Evolutionary conservation across 2,888 invertebrate genomes (phyloP).

Genomic region (Tenodera sinensis): DNA sequence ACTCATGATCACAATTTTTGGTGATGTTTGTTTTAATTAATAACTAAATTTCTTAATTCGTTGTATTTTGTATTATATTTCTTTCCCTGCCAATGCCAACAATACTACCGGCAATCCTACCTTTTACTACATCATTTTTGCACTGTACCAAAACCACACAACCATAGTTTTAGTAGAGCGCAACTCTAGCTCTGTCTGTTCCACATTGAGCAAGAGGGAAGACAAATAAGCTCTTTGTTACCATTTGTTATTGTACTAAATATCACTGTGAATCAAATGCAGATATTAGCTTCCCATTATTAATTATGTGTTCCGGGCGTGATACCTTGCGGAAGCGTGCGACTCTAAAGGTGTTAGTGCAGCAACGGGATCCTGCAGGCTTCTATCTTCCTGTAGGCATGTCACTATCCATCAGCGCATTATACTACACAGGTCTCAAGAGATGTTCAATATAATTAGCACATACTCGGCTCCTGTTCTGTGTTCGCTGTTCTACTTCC

Average conservation of each 20-base stretch:
- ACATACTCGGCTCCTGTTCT: neutral
- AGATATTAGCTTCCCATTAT: neutral
- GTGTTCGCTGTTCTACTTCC: neutral
- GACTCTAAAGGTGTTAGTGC: neutral
- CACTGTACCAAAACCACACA: too few relatives aligned
- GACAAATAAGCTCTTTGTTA: too few relatives aligned
- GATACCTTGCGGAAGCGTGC: neutral
- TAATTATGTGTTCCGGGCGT: neutral
- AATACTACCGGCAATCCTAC: too few relatives aligned
- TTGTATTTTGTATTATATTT: too few relatives aligned
- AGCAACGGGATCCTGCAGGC: neutral
- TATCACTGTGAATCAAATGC: neutral
- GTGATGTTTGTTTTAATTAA: too few relatives aligned
- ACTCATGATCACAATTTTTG: too few relatives aligned
- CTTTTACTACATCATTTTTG: too few relatives aligned
- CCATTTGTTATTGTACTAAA: neutral
- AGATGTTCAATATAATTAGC: neutral
- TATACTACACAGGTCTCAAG: neutral
- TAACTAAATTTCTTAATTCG: too few relatives aligned
- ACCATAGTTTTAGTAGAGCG: too few relatives aligned
- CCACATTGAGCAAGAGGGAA: too few relatives aligned
- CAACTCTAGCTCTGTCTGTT: too few relatives aligned
- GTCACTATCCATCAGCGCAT: neutral
- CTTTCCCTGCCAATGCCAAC: too few relatives aligned
- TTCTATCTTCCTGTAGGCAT: neutral